phyloP scores from a whole-genome alignment of 2,797 vertebrate genomes.

The Podarcis lilfordi region DNA sequence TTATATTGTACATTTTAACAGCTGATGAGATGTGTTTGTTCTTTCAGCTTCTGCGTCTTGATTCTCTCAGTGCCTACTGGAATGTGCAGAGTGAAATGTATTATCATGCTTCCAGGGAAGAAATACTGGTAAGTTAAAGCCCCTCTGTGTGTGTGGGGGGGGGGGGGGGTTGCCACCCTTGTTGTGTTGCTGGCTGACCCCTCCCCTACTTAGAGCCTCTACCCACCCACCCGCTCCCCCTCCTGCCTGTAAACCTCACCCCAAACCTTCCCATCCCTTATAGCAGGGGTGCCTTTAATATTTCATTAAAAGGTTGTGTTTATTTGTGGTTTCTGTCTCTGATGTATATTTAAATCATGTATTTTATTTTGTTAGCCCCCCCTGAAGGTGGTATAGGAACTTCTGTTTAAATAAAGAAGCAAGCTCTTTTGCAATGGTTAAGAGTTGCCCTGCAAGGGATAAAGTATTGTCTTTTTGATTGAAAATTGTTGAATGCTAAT shows the following conservation, averaged over 20 bases:
- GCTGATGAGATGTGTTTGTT: neutral
- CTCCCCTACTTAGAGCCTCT: no score
- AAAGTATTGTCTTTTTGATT: neutral
- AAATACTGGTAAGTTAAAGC: conserved; percentile 86
- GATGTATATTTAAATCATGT: neutral
- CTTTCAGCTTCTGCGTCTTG: conserved; percentile 86
- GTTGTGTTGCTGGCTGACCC: no score
- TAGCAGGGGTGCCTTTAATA: no score
- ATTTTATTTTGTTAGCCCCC: neutral
- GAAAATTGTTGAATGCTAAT: neutral
- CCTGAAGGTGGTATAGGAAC: neutral
- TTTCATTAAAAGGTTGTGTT: neutral
- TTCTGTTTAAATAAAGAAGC: neutral
- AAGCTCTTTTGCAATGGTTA: neutral
- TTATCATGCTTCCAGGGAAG: conserved; percentile 82
- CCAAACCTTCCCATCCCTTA: no score
- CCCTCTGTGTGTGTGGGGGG: neutral
- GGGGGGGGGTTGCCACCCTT: no score
- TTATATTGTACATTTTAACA: neutral
- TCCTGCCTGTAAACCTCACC: no score
- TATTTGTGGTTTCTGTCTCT: neutral
- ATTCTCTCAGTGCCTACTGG: conserved; percentile 93
- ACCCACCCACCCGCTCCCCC: no score
- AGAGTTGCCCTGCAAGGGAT: neutral
- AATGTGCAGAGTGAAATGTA: conserved; percentile 87